Conservation (phyloP, 2,888 invertebrate species). For the Calliphora vomitoria region DNA sequence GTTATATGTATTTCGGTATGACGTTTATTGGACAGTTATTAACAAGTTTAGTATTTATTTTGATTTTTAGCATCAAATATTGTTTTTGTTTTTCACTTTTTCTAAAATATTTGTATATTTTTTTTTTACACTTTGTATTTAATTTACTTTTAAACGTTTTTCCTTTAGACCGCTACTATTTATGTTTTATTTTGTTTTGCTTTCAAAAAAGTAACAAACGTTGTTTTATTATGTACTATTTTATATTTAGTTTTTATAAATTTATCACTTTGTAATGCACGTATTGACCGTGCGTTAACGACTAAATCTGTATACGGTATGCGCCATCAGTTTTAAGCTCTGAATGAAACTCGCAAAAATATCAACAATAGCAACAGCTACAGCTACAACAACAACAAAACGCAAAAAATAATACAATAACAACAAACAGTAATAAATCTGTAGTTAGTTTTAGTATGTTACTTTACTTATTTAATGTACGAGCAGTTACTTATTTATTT, state of each 20-base stretch:
- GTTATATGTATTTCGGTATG: constrained; percentile 21
- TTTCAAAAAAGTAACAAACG: not conserved
- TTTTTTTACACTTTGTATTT: constrained; percentile 7
- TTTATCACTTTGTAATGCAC: constrained; percentile 77
- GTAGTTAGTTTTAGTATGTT: constrained; percentile 39
- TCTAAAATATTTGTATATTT: constrained; percentile 5
- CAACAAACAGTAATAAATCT: constrained; percentile 45
- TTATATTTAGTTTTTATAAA: not conserved
- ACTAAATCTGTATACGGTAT: constrained; percentile 82
- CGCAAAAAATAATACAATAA: not conserved
- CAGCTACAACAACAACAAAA: constrained; percentile 25
- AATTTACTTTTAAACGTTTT: constrained; percentile 18
- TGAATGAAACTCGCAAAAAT: constrained; percentile 64
- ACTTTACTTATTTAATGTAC: constrained; percentile 48
- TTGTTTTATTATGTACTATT: not conserved
- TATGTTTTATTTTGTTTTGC: not conserved
- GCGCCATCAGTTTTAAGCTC: constrained; percentile 83
- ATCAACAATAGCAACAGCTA: constrained; percentile 1
- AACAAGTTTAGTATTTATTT: constrained; percentile 53
- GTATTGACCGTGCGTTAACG: constrained; percentile 84
- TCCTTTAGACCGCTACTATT: not conserved
- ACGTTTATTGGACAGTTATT: constrained; percentile 39
- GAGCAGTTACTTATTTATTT: constrained; percentile 43
- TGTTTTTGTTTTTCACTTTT: constrained; percentile 42
- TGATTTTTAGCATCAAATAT: constrained; percentile 36